Conservation (phyloP, 2,797 vertebrate genomes). For the Linurgus olivaceus region DNA sequence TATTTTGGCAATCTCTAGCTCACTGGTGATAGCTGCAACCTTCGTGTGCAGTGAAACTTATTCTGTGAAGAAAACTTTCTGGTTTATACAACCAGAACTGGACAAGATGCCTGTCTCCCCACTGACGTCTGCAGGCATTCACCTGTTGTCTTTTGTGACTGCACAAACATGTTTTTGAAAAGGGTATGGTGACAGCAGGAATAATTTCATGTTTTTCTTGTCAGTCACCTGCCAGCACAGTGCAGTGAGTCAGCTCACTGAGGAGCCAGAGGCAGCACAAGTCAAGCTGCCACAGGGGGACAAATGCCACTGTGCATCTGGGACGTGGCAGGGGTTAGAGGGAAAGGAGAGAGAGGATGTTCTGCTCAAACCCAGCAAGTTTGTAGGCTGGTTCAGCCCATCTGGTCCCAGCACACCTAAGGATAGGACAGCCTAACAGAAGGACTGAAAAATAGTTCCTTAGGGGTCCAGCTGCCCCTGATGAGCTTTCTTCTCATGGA, state of each 20-base stretch:
- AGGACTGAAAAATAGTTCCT: neutral
- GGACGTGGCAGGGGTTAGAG: neutral
- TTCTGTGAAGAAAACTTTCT: neutral
- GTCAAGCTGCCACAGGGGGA: neutral
- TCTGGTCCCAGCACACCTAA: neutral
- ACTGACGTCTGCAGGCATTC: neutral
- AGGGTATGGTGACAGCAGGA: neutral
- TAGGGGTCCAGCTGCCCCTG: neutral
- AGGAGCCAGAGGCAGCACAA: neutral
- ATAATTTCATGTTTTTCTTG: neutral
- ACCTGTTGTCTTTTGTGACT: neutral
- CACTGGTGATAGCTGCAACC: neutral
- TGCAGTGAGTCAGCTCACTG: neutral
- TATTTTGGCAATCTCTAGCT: neutral
- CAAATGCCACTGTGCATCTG: neutral
- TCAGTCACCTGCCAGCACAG: neutral
- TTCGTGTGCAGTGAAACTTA: neutral
- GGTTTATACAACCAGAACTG: neutral
- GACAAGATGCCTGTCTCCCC: rapidly evolving
- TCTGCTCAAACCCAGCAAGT: neutral
- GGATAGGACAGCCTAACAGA: neutral
- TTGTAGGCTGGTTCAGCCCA: neutral
- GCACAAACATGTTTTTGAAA: neutral
- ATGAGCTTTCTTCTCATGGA: neutral
- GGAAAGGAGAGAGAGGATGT: neutral